Evolutionary conservation across 2,888 invertebrate species (phyloP).

Genomic region (Synergus laeviventris): DNA sequence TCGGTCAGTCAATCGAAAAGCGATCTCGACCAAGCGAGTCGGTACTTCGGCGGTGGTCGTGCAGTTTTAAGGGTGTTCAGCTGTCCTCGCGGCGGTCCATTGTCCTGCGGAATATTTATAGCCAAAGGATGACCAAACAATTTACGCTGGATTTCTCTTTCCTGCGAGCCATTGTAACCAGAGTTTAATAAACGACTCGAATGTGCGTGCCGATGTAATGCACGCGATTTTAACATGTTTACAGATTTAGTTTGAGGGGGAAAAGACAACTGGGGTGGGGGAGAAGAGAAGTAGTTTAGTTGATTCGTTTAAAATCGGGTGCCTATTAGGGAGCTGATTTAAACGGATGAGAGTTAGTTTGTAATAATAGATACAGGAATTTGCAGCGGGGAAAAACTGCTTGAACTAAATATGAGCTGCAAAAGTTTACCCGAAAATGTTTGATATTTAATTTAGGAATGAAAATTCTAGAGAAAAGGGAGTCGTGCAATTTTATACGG

Average conservation of each 20-base stretch:
- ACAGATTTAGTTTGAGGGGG: constrained; percentile 11
- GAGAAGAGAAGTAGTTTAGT: background rate
- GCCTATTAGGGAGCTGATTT: constrained; percentile 15
- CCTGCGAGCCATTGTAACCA: constrained; percentile 20
- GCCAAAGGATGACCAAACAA: constrained; percentile 72
- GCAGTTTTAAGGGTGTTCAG: constrained; percentile 66
- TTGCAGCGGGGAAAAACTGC: background rate
- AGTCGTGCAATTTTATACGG: background rate
- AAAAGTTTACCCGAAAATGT: background rate
- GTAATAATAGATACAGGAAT: background rate
- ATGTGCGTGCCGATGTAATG: constrained; percentile 20
- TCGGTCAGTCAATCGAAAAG: constrained; percentile 64
- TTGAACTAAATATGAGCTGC: background rate
- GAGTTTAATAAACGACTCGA: constrained; percentile 21
- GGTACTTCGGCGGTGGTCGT: constrained; percentile 51
- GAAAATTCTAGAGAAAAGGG: background rate
- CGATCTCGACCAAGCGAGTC: constrained; percentile 59
- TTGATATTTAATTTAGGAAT: background rate
- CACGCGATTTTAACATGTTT: constrained; percentile 30
- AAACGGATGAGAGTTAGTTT: background rate
- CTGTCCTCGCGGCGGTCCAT: constrained; percentile 60
- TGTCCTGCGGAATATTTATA: constrained; percentile 71
- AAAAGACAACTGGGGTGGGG: background rate
- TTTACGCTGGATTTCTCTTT: constrained; percentile 61
- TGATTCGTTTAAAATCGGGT: constrained; percentile 21